Conservation (phyloP, 2,888 invertebrate genomes). For the Deilephila elpenor region DNA sequence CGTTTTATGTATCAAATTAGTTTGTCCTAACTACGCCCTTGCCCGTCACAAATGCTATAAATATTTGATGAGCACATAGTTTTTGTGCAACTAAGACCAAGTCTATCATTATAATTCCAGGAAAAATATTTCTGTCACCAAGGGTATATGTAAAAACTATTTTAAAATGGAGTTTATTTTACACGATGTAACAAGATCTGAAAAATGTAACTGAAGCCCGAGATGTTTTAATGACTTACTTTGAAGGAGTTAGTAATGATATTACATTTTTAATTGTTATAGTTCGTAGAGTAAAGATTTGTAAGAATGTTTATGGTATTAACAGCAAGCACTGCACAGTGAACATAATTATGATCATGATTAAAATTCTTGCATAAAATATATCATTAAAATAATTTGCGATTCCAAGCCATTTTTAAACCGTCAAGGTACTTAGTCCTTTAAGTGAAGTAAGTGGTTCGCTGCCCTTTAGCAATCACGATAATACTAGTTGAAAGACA, state of each 20-base stretch:
- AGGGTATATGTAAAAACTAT: neutral
- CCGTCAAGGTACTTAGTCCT: too few species aligned
- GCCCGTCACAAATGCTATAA: constrained; percentile 18
- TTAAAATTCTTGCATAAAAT: too few species aligned
- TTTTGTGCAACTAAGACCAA: neutral
- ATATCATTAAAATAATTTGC: too few species aligned
- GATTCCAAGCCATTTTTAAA: too few species aligned
- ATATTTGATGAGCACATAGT: constrained; percentile 15
- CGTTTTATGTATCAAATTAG: constrained; percentile 13
- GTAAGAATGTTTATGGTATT: neutral
- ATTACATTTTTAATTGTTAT: neutral
- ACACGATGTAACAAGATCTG: neutral
- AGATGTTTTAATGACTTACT: constrained; percentile 7
- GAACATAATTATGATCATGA: too few species aligned
- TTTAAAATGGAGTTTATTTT: neutral
- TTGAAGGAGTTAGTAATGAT: neutral
- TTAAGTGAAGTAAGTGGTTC: too few species aligned
- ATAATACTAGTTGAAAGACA: neutral
- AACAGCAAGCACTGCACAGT: neutral
- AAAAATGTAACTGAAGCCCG: neutral
- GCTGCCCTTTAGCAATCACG: too few species aligned
- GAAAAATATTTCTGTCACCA: neutral
- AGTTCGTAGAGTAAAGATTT: neutral
- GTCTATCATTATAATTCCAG: neutral
- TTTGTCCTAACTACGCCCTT: constrained; percentile 29